A percentile compares a stretch with the other conserved stretches of the same genome.
phyloP scores from a whole-genome alignment of 2,113 vertebrate species.

The Sapajus apella region DNA sequence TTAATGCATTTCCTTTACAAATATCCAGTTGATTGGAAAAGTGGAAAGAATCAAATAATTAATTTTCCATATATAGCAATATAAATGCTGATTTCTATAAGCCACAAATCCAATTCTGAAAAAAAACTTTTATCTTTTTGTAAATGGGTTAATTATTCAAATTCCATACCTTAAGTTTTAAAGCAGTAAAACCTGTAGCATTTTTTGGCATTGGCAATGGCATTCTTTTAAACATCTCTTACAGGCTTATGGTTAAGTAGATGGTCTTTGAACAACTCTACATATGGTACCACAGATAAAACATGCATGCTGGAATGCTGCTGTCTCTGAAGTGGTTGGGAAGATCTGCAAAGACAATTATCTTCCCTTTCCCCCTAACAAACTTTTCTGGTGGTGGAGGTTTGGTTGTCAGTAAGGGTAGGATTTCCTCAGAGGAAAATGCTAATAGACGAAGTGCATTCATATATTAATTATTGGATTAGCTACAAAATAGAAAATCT shows the following conservation, averaged over 20 bases:
- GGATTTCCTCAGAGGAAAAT: background rate
- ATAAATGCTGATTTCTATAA: slow-evolving; percentile 23
- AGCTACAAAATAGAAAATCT: background rate
- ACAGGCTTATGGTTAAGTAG: background rate
- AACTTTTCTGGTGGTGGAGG: background rate
- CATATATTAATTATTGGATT: background rate
- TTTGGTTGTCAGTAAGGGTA: background rate
- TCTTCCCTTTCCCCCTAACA: background rate
- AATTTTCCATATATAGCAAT: background rate
- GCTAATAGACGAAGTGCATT: background rate
- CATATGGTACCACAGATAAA: background rate
- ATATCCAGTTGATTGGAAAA: background rate
- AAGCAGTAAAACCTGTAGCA: background rate
- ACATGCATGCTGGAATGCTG: accelerated
- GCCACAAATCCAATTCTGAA: background rate
- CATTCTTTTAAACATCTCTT: background rate
- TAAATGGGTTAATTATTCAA: slow-evolving; percentile 7
- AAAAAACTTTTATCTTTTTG: background rate
- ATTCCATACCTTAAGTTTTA: background rate
- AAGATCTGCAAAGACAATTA: background rate
- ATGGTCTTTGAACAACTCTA: background rate
- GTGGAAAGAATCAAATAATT: background rate
- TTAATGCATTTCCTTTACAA: slow-evolving; percentile 31
- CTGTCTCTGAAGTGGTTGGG: background rate
- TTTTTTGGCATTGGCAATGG: background rate